Conservation (phyloP, 2,888 invertebrate genomes). For the Trichacis sp. region DNA sequence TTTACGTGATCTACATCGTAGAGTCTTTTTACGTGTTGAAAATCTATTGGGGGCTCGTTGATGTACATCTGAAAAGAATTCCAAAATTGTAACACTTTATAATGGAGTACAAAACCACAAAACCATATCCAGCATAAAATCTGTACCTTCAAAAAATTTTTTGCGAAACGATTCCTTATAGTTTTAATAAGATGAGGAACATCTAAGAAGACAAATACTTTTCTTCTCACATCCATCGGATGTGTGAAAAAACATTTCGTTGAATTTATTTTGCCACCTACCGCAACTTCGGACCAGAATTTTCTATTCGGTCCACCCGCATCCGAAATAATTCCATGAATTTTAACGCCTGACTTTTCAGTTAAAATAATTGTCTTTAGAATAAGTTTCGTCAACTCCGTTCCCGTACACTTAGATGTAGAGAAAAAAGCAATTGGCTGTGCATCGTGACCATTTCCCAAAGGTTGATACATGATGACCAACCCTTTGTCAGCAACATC, state of each 20-base stretch:
- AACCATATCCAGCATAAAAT: too few relatives aligned
- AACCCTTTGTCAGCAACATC: slow-evolving; percentile 14
- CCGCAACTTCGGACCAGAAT: slow-evolving; percentile 34
- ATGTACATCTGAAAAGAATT: neutral
- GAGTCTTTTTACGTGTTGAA: slow-evolving; percentile 23
- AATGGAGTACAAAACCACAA: too few relatives aligned
- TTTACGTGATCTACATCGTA: slow-evolving; percentile 17
- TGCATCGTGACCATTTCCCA: slow-evolving; percentile 23
- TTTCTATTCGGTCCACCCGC: slow-evolving; percentile 40
- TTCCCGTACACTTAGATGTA: slow-evolving; percentile 24
- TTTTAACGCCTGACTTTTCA: slow-evolving; percentile 33
- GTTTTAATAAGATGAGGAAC: slow-evolving; percentile 43
- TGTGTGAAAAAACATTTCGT: slow-evolving; percentile 29
- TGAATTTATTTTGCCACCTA: slow-evolving; percentile 22
- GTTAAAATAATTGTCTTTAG: slow-evolving; percentile 34
- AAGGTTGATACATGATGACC: slow-evolving; percentile 42
- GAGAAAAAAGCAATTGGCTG: slow-evolving; percentile 40
- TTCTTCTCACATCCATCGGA: slow-evolving; percentile 28
- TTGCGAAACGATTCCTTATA: slow-evolving; percentile 39
- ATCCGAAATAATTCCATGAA: slow-evolving; percentile 40
- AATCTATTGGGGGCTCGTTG: slow-evolving; percentile 14
- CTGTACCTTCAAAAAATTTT: slow-evolving; percentile 2
- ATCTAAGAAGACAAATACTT: slow-evolving; percentile 39
- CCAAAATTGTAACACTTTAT: neutral
- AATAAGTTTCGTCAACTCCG: slow-evolving; percentile 24